phyloP scores from a whole-genome alignment of 2,888 invertebrate species.

The Apodemia hepburni region DNA sequence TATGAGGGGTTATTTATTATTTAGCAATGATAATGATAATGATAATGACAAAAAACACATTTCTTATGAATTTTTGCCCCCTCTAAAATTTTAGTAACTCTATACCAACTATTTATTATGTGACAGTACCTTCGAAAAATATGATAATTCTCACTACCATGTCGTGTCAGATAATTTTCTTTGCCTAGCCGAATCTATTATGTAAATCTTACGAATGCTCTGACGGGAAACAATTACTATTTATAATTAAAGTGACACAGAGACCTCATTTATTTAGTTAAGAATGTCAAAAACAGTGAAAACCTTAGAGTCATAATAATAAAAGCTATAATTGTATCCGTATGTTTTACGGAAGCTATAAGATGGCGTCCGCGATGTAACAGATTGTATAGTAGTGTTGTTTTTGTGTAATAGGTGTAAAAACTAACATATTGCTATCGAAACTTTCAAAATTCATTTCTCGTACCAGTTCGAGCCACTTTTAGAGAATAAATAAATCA shows the following conservation, averaged over 20 bases:
- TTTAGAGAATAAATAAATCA: too few species aligned
- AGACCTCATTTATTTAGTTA: background rate
- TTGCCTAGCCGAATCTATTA: background rate
- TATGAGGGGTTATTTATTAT: background rate
- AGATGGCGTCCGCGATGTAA: background rate
- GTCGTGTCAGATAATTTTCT: background rate
- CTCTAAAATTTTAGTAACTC: background rate
- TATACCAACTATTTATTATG: background rate
- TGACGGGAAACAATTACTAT: background rate
- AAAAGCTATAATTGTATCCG: background rate
- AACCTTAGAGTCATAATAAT: background rate
- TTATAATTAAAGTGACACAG: background rate
- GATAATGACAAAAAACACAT: background rate
- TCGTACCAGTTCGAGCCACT: too few species aligned
- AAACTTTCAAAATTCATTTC: background rate
- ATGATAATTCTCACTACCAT: too few species aligned
- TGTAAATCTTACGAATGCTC: background rate
- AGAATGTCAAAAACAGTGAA: background rate
- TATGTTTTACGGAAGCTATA: background rate
- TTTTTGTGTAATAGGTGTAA: background rate
- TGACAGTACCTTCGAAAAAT: too few species aligned
- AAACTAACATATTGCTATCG: background rate
- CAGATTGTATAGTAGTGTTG: background rate
- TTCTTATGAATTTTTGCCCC: background rate
- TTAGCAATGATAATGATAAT: background rate